Evolutionary conservation across 2,797 vertebrate species (phyloP).

Genomic region (Taenioides sp.): DNA sequence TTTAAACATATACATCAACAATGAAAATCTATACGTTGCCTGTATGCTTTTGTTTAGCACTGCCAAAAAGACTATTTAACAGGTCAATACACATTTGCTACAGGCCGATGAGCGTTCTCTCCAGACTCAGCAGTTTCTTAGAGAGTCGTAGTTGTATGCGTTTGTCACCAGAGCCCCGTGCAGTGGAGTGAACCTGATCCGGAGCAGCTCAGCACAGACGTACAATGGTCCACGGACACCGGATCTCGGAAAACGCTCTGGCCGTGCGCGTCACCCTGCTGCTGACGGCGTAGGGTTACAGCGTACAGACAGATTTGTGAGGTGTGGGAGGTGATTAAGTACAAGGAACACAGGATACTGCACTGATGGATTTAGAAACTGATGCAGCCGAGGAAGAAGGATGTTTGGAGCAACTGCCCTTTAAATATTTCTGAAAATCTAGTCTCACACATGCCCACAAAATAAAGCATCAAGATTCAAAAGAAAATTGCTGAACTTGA

Average conservation of each 20-base stretch:
- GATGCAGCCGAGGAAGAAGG: background rate
- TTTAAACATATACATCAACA: too few species aligned
- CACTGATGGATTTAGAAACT: background rate
- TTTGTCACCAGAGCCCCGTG: constrained; percentile 15
- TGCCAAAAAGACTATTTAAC: background rate
- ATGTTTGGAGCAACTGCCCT: background rate
- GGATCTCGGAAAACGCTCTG: constrained; percentile 74
- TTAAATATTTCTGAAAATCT: background rate
- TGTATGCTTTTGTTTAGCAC: background rate
- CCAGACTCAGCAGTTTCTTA: constrained; percentile 8
- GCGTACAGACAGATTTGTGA: constrained; percentile 53
- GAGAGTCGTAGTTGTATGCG: constrained; percentile 18
- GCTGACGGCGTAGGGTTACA: constrained; percentile 62
- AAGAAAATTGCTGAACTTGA: too few species aligned
- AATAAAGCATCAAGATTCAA: too few species aligned
- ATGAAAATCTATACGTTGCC: too few species aligned
- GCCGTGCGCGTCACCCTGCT: constrained; percentile 48
- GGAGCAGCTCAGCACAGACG: constrained; percentile 38
- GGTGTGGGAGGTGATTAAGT: constrained; percentile 40
- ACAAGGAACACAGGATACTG: background rate
- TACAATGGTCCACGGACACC: constrained; percentile 73
- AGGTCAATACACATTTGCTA: background rate
- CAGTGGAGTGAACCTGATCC: constrained; percentile 30
- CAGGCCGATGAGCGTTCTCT: background rate
- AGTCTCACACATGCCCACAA: background rate